Base-by-base conservation (phyloP, 2,113 vertebrate genomes). In the Hucho hucho region DNA sequence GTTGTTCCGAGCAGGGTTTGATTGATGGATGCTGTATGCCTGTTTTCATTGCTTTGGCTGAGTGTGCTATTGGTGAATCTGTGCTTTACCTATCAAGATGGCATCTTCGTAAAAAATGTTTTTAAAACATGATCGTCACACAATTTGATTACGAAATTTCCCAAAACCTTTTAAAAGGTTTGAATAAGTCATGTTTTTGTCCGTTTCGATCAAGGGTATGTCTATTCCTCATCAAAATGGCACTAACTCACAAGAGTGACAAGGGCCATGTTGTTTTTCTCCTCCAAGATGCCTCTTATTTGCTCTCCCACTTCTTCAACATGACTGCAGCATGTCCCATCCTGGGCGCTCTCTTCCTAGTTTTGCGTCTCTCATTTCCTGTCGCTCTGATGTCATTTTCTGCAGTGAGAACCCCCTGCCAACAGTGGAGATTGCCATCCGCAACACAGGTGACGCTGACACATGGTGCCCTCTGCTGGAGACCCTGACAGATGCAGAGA, bases 391-490 rank as follows among this genome's bases (percentile, higher is more conserved):
- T 74, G 22, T 71, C 20, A 16, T 80, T 37, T 75, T 70, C 37
- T 81, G 6, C 80, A 99, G 98, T 1, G 98, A 99, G 93, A 99
- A 99, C 89, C 98, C 97, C 3, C 85, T 99, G 76, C 98, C 98
- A 1, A 98, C 97, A 0, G 96, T 99, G 46, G 98, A 99, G 90
- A 99, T 99, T 0, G 98, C 97, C 0, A 99, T 99, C 79, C 93
- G 98, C n/a, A 99, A 98, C 91, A 99, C 98, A 0, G 98, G 97
- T 0, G 97, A 99, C 0, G 98, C 98, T 2, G 98, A 99, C 88
- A 97, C 98, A 91, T 99, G 98, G 98, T 99, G 98, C 90, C 98
- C 98, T 3, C 94, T 99, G 64, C 93, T 99, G 82, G 98, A 99
- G 93, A 99, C 98, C 0, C 93, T 99, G 78, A 99, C 98, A 0